Conservation (phyloP, 2,888 invertebrate genomes). For the Drosophila basisetae region DNA sequence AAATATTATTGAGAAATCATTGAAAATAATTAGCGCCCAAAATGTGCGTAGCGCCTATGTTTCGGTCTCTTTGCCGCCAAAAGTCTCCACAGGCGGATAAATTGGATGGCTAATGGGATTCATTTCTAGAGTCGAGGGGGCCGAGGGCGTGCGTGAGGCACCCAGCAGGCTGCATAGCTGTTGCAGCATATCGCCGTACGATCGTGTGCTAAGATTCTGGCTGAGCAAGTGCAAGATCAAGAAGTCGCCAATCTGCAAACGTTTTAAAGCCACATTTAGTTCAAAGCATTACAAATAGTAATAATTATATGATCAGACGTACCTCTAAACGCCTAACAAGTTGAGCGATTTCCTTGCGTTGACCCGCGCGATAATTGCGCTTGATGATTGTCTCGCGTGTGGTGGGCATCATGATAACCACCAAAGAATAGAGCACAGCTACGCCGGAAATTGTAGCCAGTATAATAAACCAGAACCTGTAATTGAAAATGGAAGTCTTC, state of each 20-base stretch:
- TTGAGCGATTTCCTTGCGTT: slow-evolving; percentile 90
- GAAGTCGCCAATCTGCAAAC: slow-evolving; percentile 93
- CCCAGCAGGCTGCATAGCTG: slow-evolving; percentile 87
- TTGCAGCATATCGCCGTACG: slow-evolving; percentile 92
- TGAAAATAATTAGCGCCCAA: slow-evolving; percentile 66
- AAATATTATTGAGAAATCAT: slow-evolving; percentile 81
- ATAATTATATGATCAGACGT: slow-evolving; percentile 40
- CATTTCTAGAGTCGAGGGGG: slow-evolving; percentile 94
- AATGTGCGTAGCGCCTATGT: slow-evolving; percentile 87
- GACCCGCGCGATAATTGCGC: slow-evolving; percentile 91
- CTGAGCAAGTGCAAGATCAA: slow-evolving; percentile 92
- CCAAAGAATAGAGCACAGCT: slow-evolving; percentile 92
- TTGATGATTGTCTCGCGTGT: slow-evolving; percentile 93
- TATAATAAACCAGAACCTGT: slow-evolving; percentile 93
- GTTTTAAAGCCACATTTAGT: background rate
- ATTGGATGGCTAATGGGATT: slow-evolving; percentile 94
- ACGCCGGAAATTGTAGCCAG: slow-evolving; percentile 91
- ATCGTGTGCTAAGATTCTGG: slow-evolving; percentile 93
- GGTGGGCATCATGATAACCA: slow-evolving; percentile 91
- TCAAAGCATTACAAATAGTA: background rate
- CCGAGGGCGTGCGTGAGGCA: slow-evolving; percentile 92
- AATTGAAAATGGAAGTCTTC: background rate
- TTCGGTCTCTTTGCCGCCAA: slow-evolving; percentile 92
- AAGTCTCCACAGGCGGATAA: slow-evolving; percentile 90
- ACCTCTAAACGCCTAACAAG: slow-evolving; percentile 94